Base-by-base conservation (phyloP, 2,888 invertebrate species). In the Lamproptera curius region DNA sequence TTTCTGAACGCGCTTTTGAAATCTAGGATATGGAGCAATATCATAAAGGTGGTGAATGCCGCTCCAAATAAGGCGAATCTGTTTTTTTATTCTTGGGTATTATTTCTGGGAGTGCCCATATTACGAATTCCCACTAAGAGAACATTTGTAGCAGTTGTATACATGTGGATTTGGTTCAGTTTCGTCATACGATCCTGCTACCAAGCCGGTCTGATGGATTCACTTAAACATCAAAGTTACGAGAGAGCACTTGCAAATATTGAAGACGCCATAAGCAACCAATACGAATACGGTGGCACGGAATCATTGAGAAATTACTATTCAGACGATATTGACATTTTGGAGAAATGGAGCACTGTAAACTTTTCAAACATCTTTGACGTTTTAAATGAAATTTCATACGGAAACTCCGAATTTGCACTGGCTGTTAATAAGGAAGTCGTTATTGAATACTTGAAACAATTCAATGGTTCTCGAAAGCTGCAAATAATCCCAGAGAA, bases 401-500 rank as follows among this genome's bases (percentile, higher is more conserved):
- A 58, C 13, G 73, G 68, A 8, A 59, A 51, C 1, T 62, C 69
- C 0, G 53, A 74, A 44, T 76, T 76, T 45, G 72, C 73, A 35
- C 35, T 80, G 13, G 79, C 77, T 10, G 49, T 66, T 14, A 77
- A 68, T 42, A 73, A 65, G 35, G 72, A 69, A 33, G 55, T 62
- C 6, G 57, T 74, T 23, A 52, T 66, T 17, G 60, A 70, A 26
- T 58, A 67, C 50, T 51, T 75, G 13, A 52, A 66, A 41, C 55
- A 63, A 28, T 56, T 61, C 33, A 70, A 66, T n/a, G 70, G 69
- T 1, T 48, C 56, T 1, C 65, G 62, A 37, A 54, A 52, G 8
- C 28, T 79, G 23, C 75, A 79, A 52, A 71, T 78, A 16, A 58
- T 80, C 41, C 71, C 76, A 1, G 57, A 70, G 11, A 76, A 76